Conservation (phyloP, 2,888 invertebrate species). For the Phrixothrix hirtus region DNA sequence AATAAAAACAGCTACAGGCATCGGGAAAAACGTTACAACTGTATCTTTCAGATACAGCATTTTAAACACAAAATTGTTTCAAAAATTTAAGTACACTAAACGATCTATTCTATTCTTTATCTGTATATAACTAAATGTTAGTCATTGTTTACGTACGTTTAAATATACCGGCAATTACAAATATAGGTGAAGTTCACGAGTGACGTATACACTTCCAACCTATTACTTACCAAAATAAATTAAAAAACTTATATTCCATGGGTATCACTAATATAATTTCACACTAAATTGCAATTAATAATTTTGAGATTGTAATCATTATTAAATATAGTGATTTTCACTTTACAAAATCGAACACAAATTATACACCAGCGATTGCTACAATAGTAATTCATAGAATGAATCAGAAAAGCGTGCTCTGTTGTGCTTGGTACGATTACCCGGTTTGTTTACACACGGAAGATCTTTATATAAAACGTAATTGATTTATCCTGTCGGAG, state of each 20-base stretch:
- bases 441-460: neutral
- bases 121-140: no score
- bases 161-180: no score
- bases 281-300: neutral
- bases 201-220: no score
- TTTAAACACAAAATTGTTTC: no score
- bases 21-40: neutral
- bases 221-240: conserved; percentile 33
- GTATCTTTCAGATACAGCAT: no score
- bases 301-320: neutral
- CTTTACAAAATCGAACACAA: no score
- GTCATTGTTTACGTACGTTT: no score
- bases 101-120: no score
- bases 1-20: neutral
- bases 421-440: conserved; percentile 16
- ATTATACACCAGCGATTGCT: no score
- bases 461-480: neutral
- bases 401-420: conserved; percentile 13
- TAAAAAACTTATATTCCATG: conserved; percentile 30
- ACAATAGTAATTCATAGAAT: conserved; percentile 3
- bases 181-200: no score
- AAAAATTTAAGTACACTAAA: no score
- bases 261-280: neutral
- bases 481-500: no score
- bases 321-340: neutral